These are phyloP conservation scores for Aradophagus sp. DNA, from an alignment of 1,140 invertebrate species.

Conservation along the genomic window DNA sequence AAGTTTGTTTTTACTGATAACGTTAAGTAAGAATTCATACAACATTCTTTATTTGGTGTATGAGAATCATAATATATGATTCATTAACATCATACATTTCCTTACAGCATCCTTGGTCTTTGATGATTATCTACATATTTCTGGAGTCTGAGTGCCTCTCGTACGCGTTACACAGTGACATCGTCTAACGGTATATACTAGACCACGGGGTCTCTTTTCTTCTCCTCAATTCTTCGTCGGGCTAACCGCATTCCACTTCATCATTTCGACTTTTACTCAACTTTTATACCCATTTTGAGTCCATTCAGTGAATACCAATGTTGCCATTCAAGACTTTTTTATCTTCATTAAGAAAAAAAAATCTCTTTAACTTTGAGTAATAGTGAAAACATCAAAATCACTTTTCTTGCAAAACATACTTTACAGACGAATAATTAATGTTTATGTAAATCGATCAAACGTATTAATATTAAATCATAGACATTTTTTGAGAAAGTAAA, in stretches of 20 bases:
- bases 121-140: conserved; percentile 52
- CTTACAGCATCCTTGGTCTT: conserved; percentile 22
- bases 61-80: conserved; percentile 1
- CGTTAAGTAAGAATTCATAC: too few species aligned
- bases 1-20: too few species aligned
- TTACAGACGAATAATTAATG: too few species aligned
- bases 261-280: conserved; percentile 45
- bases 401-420: background rate
- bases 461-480: too few species aligned
- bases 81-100: conserved; percentile 50
- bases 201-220: conserved; percentile 40
- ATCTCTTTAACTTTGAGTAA: conserved; percentile 1
- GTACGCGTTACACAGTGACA: conserved; percentile 54
- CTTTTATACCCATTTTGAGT: conserved; percentile 40
- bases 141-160: conserved; percentile 29
- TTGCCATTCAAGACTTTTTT: conserved; percentile 20
- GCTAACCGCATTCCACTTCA: conserved; percentile 52
- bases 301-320: conserved; percentile 37
- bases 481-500: too few species aligned
- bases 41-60: too few species aligned
- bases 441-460: too few species aligned
- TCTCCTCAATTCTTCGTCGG: conserved; percentile 31
- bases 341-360: conserved; percentile 9
- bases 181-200: conserved; percentile 56
- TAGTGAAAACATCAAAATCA: background rate